Evolutionary conservation across 2,888 invertebrate species (phyloP).

Genomic region (Tholera decimalis): DNA sequence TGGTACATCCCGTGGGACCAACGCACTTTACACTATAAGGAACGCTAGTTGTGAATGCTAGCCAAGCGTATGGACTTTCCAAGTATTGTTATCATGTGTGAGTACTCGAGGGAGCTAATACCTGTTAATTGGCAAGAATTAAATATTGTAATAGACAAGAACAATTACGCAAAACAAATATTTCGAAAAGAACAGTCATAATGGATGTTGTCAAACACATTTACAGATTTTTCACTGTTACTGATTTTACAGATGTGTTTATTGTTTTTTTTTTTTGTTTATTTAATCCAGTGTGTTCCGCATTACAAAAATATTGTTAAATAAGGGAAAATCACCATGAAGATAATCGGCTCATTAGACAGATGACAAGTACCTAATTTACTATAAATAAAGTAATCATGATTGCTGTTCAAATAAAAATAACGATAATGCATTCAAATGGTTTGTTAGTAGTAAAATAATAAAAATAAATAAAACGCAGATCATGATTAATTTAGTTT

Average conservation of each 20-base stretch:
- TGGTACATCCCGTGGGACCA: conserved; percentile 88
- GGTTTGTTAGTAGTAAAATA: not conserved
- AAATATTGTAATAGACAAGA: conserved; percentile 51
- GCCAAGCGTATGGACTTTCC: conserved; percentile 79
- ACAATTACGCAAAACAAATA: not conserved
- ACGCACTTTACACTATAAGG: conserved; percentile 82
- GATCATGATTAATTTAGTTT: not conserved
- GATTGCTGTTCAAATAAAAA: not conserved
- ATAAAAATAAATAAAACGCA: not conserved
- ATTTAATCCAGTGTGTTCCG: too few species aligned
- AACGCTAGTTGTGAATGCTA: conserved; percentile 85
- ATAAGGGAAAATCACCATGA: not conserved
- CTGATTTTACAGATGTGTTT: too few species aligned
- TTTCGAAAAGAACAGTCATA: too few species aligned
- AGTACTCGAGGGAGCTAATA: conserved; percentile 74
- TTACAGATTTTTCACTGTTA: not conserved
- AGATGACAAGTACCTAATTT: conserved; percentile 8
- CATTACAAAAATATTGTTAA: not conserved
- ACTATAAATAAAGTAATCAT: not conserved
- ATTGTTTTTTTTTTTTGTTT: too few species aligned
- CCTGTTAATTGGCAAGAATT: conserved; percentile 74
- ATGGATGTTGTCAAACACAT: too few species aligned
- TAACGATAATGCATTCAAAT: not conserved
- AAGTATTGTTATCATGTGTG: conserved; percentile 73
- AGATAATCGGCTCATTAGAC: conserved; percentile 6